phyloP scores from a whole-genome alignment of 2,888 invertebrate genomes.

The Leptopilina syphax region DNA sequence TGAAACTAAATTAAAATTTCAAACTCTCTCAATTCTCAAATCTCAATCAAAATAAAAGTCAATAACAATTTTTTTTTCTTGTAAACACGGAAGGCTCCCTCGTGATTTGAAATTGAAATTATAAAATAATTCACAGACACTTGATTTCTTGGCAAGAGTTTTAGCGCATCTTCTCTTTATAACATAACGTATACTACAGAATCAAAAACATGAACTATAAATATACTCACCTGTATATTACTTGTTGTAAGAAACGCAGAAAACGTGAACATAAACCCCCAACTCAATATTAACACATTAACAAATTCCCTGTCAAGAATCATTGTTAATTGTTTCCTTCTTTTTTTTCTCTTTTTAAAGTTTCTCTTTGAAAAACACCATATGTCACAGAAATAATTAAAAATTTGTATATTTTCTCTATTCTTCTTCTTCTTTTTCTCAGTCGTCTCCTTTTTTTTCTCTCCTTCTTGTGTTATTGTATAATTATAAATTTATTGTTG shows the following conservation, averaged over 20 bases:
- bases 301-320: constrained; percentile 37
- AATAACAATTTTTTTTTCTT: background rate
- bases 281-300: constrained; percentile 31
- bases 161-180: constrained; percentile 33
- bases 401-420: too few relatives aligned
- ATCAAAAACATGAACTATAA: constrained; percentile 41
- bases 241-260: constrained; percentile 37
- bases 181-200: constrained; percentile 20
- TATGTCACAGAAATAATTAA: constrained; percentile 1
- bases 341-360: background rate
- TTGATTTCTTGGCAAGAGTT: constrained; percentile 30
- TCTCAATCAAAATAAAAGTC: too few relatives aligned
- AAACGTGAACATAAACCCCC: constrained; percentile 38
- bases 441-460: background rate
- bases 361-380: constrained; percentile 37
- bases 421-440: background rate
- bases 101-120: background rate
- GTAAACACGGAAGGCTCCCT: background rate
- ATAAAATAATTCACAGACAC: constrained; percentile 24
- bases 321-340: background rate
- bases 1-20: too few relatives aligned
- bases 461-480: background rate
- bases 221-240: constrained; percentile 39
- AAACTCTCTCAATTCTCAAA: too few relatives aligned
- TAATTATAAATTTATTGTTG: constrained; percentile 8